These are phyloP conservation scores for Lymantria dispar DNA, from an alignment of 2,888 invertebrate genomes.

Conservation along the genomic window DNA sequence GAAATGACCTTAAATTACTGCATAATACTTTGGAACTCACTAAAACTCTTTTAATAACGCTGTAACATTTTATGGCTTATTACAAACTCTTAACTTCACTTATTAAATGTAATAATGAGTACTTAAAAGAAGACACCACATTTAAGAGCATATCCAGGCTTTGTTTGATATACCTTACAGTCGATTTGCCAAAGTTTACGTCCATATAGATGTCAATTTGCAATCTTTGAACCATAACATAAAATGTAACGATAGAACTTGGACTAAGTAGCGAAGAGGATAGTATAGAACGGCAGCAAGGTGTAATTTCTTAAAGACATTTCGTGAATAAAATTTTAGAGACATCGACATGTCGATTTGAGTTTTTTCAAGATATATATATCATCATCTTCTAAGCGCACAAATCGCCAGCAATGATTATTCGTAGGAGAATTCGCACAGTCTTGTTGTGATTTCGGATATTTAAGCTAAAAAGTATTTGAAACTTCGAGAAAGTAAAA, in stretches of 20 bases:
- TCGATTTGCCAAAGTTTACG: constrained; percentile 21
- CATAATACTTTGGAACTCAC: neutral
- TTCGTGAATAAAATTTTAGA: constrained; percentile 8
- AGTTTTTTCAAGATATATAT: no score
- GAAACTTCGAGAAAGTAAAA: no score
- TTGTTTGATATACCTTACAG: constrained; percentile 24
- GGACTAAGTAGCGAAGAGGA: constrained; percentile 44
- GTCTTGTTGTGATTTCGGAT: no score
- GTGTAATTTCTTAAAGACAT: constrained; percentile 21
- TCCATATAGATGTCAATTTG: constrained; percentile 65
- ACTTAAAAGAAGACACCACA: constrained; percentile 31
- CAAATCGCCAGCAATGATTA: no score
- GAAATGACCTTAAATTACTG: neutral
- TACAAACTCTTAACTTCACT: constrained; percentile 33
- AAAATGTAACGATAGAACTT: constrained; percentile 62
- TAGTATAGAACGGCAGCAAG: constrained; percentile 35
- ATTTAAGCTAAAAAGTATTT: no score
- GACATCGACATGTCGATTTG: no score
- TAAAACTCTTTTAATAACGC: constrained; percentile 7
- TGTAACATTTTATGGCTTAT: constrained; percentile 29
- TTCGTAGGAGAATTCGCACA: no score
- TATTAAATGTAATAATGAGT: constrained; percentile 33
- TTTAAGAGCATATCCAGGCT: constrained; percentile 14
- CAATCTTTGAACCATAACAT: constrained; percentile 63
- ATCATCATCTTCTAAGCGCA: no score